Base-by-base conservation (phyloP, 2,797 vertebrate genomes). In the Alca torda region DNA sequence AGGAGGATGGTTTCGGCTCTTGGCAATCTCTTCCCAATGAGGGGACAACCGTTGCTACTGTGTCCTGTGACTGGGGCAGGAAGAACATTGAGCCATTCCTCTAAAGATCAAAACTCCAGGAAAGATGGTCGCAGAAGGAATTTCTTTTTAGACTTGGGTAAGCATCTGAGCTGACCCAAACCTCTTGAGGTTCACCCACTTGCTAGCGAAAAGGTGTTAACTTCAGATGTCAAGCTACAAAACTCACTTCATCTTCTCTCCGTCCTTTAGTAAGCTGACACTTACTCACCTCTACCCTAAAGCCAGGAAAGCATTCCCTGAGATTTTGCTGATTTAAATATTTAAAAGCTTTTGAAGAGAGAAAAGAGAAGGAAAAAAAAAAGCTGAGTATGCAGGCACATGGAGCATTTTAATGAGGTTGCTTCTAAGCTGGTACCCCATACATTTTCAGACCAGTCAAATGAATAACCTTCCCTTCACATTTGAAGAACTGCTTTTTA, bases 281-380 rank as follows among this genome's bases (percentile, higher is more conserved):
- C 76, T 90, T 53, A 16, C 75, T 94, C 73, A 90, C 86, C 77
- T 92, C 84, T 50, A 88, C 65, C 48, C 75, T 73, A 89, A 89
- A 91, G 68, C 37, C 90, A 90, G 72, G n/a, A 73, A 80, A 89
- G 37, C 45, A 93, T 85, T 94, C 60, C 73, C 56, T 8, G 7
- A 72, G 65, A 88, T 92, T 96, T 51, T 92, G 43, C 30, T 45
- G 35, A 94, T 95, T 93, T 96, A 72, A 83, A 91, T 95, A 90
- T 93, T 82, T 60, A 41, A 95, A 87, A 83, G 70, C 54, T 82
- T 94, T 96, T 78, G 64, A 95, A 95, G 61, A 78, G 16, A 50
- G 37, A 26, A 14, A 28, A 65, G 73, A 63, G 26, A 13, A 17
- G 16, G 18, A 20, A 8, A 9, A 37, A 39, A 39, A 86, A 72